A percentile compares a stretch with the other conserved stretches of the same genome.
phyloP scores from a whole-genome alignment of 2,113 vertebrate genomes.

The Ondatra zibethicus region DNA sequence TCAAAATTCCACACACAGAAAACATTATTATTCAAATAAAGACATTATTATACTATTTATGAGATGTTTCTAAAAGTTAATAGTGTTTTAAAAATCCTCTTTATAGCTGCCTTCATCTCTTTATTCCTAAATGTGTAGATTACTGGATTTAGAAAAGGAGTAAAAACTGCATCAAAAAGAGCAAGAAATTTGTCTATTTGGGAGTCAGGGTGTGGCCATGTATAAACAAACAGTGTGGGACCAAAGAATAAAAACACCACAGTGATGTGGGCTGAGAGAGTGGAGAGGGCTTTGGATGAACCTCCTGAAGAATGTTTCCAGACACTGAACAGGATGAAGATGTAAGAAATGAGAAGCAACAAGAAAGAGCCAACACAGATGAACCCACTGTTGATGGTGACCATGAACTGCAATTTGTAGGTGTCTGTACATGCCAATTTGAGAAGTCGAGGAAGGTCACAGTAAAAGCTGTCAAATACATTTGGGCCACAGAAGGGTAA shows the following conservation, averaged over 20 bases:
- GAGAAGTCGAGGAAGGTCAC: constrained; percentile 62
- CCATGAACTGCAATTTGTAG: constrained; percentile 58
- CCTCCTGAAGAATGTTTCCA: constrained; percentile 52
- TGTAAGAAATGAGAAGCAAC: constrained; percentile 54
- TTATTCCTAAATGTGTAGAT: constrained; percentile 71
- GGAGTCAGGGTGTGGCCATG: neutral
- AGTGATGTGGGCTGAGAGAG: constrained; percentile 70
- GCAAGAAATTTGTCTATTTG: constrained; percentile 66
- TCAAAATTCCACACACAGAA: neutral
- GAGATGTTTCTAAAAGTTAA: neutral
- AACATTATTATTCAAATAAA: neutral
- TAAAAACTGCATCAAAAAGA: constrained; percentile 71
- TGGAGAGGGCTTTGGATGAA: constrained; percentile 70
- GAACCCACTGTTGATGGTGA: constrained; percentile 67
- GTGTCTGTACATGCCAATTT: constrained; percentile 61
- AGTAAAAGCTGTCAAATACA: constrained; percentile 69
- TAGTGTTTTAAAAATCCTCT: neutral
- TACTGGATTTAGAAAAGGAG: constrained; percentile 69
- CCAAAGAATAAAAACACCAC: constrained; percentile 71
- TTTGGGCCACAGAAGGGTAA: constrained; percentile 74
- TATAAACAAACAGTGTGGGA: constrained; percentile 67
- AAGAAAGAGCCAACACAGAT: constrained; percentile 67
- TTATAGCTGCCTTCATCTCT: constrained; percentile 63
- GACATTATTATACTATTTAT: neutral
- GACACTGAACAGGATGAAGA: constrained; percentile 62